Percentiles rank a stretch among this genome's conserved stretches.
Conservation (phyloP, 2,797 vertebrate genomes). For the Sarcophilus harrisii region DNA sequence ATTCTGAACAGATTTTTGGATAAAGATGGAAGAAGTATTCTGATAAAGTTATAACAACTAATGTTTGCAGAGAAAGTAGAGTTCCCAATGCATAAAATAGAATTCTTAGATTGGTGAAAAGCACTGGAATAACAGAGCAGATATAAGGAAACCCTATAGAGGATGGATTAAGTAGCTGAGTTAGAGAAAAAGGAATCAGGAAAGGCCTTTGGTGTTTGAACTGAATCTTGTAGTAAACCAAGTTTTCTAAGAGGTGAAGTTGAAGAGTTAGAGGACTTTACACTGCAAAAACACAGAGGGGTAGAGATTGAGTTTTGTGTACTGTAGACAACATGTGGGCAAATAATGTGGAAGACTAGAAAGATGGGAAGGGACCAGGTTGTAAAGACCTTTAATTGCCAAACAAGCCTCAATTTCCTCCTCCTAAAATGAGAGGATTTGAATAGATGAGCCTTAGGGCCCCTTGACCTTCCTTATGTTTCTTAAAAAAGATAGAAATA, state of each 20-base stretch:
- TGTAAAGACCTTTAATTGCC: not conserved
- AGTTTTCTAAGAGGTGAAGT: not conserved
- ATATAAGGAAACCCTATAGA: not conserved
- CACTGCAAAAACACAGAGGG: not conserved
- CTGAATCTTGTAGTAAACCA: not conserved
- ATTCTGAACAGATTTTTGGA: not conserved
- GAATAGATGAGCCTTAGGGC: not conserved
- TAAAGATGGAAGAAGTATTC: not conserved
- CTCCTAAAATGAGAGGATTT: not conserved
- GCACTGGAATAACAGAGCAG: slow-evolving; percentile 13
- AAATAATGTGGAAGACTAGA: not conserved
- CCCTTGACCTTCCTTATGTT: not conserved
- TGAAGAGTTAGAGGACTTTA: not conserved
- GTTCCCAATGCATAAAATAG: not conserved
- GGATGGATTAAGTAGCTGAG: not conserved
- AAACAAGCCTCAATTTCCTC: not conserved
- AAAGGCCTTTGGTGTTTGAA: not conserved
- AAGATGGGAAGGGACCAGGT: not conserved
- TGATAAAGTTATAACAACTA: not conserved
- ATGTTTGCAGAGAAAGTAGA: not conserved
- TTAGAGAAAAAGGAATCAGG: not conserved
- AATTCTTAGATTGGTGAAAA: slow-evolving; percentile 18
- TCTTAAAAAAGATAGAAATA: not conserved
- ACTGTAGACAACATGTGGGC: not conserved
- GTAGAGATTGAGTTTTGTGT: not conserved